Conservation (phyloP, 2,888 invertebrate genomes). For the Carabus problematicus region DNA sequence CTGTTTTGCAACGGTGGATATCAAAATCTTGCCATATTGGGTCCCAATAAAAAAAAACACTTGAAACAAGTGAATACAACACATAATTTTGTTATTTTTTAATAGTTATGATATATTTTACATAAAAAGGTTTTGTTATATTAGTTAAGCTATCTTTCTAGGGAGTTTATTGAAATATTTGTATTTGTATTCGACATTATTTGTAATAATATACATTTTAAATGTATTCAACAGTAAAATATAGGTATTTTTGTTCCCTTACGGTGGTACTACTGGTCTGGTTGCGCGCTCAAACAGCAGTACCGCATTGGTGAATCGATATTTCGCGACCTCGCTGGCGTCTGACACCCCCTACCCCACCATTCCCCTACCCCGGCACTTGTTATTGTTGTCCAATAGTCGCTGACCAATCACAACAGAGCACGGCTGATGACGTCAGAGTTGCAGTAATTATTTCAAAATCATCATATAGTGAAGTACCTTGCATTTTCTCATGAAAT, state of each 20-base stretch:
- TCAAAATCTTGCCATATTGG: conserved; percentile 19
- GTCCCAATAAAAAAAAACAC: neutral
- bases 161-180: too few relatives aligned
- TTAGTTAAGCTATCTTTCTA: too few relatives aligned
- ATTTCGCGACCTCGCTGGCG: conserved; percentile 36
- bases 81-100: neutral
- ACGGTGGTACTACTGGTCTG: neutral
- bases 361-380: neutral
- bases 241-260: neutral
- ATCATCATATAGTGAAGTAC: too few relatives aligned
- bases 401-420: too few relatives aligned
- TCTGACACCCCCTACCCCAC: conserved; percentile 7
- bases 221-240: neutral
- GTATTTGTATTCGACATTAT: too few relatives aligned
- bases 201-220: too few relatives aligned
- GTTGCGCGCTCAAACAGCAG: conserved; percentile 24
- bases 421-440: too few relatives aligned
- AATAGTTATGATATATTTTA: neutral
- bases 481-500: too few relatives aligned
- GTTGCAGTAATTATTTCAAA: too few relatives aligned
- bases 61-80: neutral
- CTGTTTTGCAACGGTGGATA: conserved; percentile 26
- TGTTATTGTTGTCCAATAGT: too few relatives aligned
- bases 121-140: too few relatives aligned
- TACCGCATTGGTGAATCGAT: conserved; percentile 21